Conservation (phyloP, 2,888 invertebrate genomes). For the Ariolimax columbianus region DNA sequence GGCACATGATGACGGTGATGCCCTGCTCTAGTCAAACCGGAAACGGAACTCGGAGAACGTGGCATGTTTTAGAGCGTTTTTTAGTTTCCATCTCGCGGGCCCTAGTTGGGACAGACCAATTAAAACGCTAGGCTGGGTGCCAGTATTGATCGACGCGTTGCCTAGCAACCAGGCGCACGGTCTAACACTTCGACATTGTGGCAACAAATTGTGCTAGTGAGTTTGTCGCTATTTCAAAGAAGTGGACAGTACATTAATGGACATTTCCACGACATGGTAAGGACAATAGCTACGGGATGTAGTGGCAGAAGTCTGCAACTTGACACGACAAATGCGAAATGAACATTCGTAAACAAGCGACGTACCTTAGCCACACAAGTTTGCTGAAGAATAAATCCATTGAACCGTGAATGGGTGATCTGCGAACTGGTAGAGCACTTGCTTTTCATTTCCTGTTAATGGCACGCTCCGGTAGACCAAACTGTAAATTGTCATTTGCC, state of each 20-base stretch:
- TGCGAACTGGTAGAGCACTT: too few species aligned
- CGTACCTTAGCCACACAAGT: too few species aligned
- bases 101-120: not conserved
- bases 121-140: conserved; percentile 8
- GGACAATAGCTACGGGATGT: too few species aligned
- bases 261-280: not conserved
- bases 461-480: too few species aligned
- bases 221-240: not conserved
- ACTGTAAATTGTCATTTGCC: too few species aligned
- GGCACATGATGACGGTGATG: too few species aligned
- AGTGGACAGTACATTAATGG: not conserved
- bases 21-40: not conserved
- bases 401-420: too few species aligned
- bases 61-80: conserved; percentile 1
- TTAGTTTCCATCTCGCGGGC: not conserved
- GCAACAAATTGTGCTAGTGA: not conserved
- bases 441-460: too few species aligned
- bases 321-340: too few species aligned
- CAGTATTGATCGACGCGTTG: conserved; percentile 1
- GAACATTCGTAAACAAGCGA: too few species aligned
- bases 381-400: too few species aligned
- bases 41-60: conserved; percentile 3
- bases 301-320: too few species aligned
- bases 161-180: not conserved
- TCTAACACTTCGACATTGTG: not conserved